A percentile compares a stretch with the other conserved stretches of the same genome.
phyloP scores from a whole-genome alignment of 2,888 invertebrate genomes.

The Periphyllus acericola region DNA sequence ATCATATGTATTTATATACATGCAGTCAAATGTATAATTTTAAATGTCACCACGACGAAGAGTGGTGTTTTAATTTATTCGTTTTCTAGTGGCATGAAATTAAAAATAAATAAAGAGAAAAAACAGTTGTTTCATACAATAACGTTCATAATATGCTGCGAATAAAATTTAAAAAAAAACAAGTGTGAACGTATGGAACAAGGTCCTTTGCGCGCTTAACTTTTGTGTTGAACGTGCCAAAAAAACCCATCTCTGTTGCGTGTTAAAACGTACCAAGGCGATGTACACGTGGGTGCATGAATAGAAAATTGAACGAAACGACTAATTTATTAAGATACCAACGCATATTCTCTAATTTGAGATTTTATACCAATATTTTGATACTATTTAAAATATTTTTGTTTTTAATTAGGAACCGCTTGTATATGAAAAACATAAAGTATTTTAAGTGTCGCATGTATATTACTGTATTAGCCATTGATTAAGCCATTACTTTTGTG shows the following conservation, averaged over 20 bases:
- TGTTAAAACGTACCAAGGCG: not conserved
- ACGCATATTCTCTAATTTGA: no score
- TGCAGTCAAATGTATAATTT: not conserved
- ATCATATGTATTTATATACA: not conserved
- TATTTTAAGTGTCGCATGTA: no score
- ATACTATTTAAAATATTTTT: no score
- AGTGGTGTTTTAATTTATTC: conserved; percentile 2
- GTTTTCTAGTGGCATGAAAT: not conserved
- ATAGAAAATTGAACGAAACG: no score
- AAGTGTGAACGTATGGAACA: not conserved
- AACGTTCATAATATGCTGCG: not conserved
- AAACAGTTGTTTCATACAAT: not conserved
- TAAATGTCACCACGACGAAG: not conserved
- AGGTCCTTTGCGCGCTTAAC: not conserved
- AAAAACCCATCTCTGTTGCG: not conserved
- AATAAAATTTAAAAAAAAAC: not conserved
- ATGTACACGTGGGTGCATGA: no score
- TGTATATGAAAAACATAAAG: no score
- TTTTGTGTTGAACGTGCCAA: not conserved
- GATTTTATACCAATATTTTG: no score
- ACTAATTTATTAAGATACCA: no score
- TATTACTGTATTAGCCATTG: no score
- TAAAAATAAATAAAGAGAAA: not conserved
- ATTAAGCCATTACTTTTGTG: no score
- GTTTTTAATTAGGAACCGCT: no score